Evolutionary conservation across 1,140 invertebrate genomes (phyloP), one percentile per base, ranked within the genome.

Genomic region (Dreissena polymorpha): DNA sequence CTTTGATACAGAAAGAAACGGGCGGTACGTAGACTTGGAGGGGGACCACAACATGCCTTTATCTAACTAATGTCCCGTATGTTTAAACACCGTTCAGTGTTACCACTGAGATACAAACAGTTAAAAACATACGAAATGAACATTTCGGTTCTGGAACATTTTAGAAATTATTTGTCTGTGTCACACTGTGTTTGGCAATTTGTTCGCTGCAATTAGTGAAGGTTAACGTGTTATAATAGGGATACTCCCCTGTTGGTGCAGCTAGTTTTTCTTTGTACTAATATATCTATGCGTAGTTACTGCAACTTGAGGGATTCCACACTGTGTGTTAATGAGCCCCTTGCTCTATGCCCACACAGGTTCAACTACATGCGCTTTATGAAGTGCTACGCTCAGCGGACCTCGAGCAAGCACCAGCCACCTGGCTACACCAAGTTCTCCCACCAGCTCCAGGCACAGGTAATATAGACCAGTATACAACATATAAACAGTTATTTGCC

Each of bases 291-390:
- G 39, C 8, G 39, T 39, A 39, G 39, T 39, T 39, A 39, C 39
- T 39, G 39, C 39, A 39, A 39, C 39, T 39, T 39, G 3, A 39
- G 39, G 2, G 39, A 39, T 2, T 39, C 39, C 39, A 39, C 39
- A 39, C 39, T 39, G 39, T 39, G 39, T 39, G 39, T 39, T 39
- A 39, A 39, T 39, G 39, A 39, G 39, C 39, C 39, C 39, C 39
- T 2, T 39, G 2, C 39, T 8, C 39, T 39, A 39, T 39, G 39
- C 39, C 39, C 39, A 39, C 27, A 27, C 73, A 83, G 81, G 25
- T 83, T 83, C 25, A 76, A 77, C 67, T 83, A 83, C 23, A 64
- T 83, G 25, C 73, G 75, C 29, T 83, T 83, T 39, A 83, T 83
- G 81, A 83, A 83, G 69, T 83, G 81, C 50, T 83, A 76, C 50